Base-by-base conservation (phyloP, 2,797 vertebrate species). In the Lepilemur septentrionalis region DNA sequence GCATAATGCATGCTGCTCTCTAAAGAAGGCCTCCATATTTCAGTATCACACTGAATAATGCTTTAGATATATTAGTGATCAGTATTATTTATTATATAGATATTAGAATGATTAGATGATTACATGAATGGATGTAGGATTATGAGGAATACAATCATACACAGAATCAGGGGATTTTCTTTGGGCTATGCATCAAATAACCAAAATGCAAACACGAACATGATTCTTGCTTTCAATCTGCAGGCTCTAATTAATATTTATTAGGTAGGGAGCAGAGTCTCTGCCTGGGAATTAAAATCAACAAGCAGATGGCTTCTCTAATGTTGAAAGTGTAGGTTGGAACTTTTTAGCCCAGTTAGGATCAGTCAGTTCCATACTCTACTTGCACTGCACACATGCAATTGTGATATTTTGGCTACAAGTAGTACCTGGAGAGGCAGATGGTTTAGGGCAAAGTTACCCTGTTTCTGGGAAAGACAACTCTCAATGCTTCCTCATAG, bases 171-270 rank as follows among this genome's bases (percentile, higher is more conserved):
- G 35, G 67, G 35, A 72, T 91, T 96, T 96, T 92, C 85, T 93
- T 38, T 89, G 73, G 85, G 80, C 72, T 90, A 73, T 96, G 75
- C 97, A 95, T 95, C 96, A 95, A 97, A 94, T 85, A 89, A 81
- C 50, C 59, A 85, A 96, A 97, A 91, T 82, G 70, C 79, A 96
- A 94, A 91, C 69, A 72, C 22, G 52, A 92, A 91, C 75, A 86
- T 81, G 67, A 94, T 91, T 94, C 79, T 95, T 97, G 59, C 94
- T 95, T 96, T 91, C 73, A 95, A 86, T 93, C 22, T 75, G 43
- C 50, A 94, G 55, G 32, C 14, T 96, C 15, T 96, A 72, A 87
- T 97, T 97, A 97, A 97, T 97, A 97, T 97, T 98, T 97, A 97
- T 95, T 96, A 97, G 93, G 61, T 87, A 69, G 15, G 10, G 52